These are phyloP conservation scores for Anticlea derivata DNA, from an alignment of 2,888 invertebrate species.

Conservation along the genomic window DNA sequence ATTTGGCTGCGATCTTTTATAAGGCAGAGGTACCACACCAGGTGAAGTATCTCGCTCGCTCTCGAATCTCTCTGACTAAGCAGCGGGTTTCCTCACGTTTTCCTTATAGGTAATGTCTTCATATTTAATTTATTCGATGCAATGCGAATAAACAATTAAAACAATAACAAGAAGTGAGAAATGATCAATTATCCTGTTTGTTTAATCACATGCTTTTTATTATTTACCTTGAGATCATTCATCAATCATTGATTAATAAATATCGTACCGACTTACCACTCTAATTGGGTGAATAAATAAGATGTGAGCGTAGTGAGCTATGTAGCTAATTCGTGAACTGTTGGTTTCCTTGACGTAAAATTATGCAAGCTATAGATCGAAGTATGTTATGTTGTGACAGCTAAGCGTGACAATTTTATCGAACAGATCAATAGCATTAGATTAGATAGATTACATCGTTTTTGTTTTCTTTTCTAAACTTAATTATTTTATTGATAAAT, in stretches of 20 bases:
- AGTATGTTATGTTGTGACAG: too few relatives aligned
- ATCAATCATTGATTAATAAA: conserved; percentile 7
- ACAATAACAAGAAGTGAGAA: conserved; percentile 13
- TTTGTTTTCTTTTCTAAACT: too few relatives aligned
- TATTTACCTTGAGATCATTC: conserved; percentile 8
- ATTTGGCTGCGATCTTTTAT: too few relatives aligned
- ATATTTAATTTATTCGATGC: neutral
- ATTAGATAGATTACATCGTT: too few relatives aligned
- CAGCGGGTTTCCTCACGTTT: too few relatives aligned
- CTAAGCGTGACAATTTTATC: too few relatives aligned
- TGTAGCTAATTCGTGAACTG: neutral
- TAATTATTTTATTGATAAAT: too few relatives aligned
- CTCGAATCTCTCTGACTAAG: too few relatives aligned
- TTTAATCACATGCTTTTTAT: neutral
- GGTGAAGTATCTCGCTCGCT: too few relatives aligned
- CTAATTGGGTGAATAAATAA: neutral
- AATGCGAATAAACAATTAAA: conserved; percentile 9
- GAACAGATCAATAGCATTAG: too few relatives aligned
- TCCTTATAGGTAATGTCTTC: too few relatives aligned
- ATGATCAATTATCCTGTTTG: conserved; percentile 12
- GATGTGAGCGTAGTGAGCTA: neutral
- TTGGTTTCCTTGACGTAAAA: neutral
- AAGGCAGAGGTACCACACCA: too few relatives aligned
- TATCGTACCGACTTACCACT: neutral
- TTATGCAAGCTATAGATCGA: neutral